These are phyloP conservation scores for Pyrrhosoma nymphula DNA, from an alignment of 2,888 invertebrate genomes.

Conservation along the genomic window DNA sequence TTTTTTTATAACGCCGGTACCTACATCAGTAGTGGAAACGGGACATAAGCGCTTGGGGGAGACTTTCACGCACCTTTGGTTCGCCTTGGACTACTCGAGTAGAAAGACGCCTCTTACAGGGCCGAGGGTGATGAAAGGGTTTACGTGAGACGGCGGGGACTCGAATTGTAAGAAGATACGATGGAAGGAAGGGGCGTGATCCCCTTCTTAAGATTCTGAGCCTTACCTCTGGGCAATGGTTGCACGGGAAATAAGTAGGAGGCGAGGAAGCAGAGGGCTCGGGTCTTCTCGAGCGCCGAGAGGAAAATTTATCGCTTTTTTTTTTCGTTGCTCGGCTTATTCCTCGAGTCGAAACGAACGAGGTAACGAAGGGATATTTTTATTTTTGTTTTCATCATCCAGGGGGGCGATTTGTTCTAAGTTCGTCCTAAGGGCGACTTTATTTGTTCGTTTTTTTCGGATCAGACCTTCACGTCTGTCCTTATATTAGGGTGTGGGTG, in stretches of 20 bases:
- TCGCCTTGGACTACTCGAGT: not conserved
- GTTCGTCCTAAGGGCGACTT: not conserved
- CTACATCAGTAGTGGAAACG: not conserved
- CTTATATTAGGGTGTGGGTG: not conserved
- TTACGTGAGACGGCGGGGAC: not conserved
- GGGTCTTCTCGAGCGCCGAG: not conserved
- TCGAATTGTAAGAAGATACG: not conserved
- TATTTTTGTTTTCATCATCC: not conserved
- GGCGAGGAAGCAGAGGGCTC: not conserved
- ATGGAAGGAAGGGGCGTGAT: not conserved
- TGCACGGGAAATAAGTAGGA: not conserved
- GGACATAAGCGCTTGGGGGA: not conserved
- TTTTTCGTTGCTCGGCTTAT: not conserved
- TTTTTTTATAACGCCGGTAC: too few relatives aligned
- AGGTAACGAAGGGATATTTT: not conserved
- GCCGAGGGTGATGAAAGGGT: not conserved
- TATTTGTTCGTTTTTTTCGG: not conserved
- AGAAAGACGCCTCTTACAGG: not conserved
- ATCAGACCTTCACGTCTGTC: not conserved
- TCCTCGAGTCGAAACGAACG: not conserved
- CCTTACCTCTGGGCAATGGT: not conserved
- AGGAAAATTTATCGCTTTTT: conserved; percentile 2
- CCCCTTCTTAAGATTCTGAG: not conserved
- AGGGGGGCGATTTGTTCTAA: not conserved
- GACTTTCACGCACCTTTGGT: not conserved